Conservation (phyloP, 2,888 invertebrate genomes). For the Apotomis turbidana region DNA sequence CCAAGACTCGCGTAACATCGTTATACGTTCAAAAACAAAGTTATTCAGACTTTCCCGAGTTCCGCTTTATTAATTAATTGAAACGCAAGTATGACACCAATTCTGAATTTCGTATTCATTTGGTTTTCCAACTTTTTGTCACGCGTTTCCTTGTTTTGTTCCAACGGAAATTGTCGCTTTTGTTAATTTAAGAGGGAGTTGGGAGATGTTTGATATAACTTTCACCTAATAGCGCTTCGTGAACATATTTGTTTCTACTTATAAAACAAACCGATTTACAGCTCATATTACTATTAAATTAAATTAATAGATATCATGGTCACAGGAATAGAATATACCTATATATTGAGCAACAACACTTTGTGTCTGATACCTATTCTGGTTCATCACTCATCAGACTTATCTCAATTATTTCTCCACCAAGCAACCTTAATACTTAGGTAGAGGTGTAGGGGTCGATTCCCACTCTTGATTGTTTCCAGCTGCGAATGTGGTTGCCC, state of each 20-base stretch:
- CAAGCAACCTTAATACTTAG: too few species aligned
- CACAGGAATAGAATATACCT: too few species aligned
- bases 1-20: slow-evolving; percentile 18
- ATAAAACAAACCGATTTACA: too few species aligned
- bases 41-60: slow-evolving; percentile 20
- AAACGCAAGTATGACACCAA: slow-evolving; percentile 48
- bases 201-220: not conserved
- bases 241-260: not conserved
- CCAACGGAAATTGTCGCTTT: slow-evolving; percentile 3
- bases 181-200: not conserved
- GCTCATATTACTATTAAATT: too few species aligned
- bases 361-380: too few species aligned
- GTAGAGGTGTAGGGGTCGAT: too few species aligned
- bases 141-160: slow-evolving; percentile 23
- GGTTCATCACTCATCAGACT: too few species aligned
- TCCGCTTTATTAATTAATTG: slow-evolving; percentile 38
- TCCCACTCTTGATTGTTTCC: too few species aligned
- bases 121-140: slow-evolving; percentile 31
- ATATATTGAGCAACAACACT: too few species aligned
- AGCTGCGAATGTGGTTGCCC: too few species aligned
- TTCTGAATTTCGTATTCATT: slow-evolving; percentile 54
- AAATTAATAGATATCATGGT: too few species aligned
- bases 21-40: slow-evolving; percentile 34
- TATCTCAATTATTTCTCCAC: too few species aligned
- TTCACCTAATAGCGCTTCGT: not conserved